Percentiles rank a stretch among this genome's conserved stretches.
Evolutionary conservation across 2,113 vertebrate species (phyloP).

Genomic region (Cepphus grylle): DNA sequence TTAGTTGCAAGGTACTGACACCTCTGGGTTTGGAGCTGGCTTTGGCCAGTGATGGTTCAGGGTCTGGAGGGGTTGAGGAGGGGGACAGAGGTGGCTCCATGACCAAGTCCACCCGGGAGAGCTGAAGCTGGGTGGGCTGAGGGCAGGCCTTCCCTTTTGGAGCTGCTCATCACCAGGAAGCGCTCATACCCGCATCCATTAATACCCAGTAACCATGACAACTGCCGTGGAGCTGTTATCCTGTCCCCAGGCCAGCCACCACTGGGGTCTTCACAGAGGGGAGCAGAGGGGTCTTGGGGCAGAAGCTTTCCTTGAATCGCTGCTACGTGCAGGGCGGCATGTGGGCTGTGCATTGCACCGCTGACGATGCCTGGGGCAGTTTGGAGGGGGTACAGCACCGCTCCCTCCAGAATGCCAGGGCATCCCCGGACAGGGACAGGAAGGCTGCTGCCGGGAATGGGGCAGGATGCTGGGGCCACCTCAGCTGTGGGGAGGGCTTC

Average conservation of each 20-base stretch:
- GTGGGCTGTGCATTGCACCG: fast-evolving
- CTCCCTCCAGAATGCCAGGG: background rate
- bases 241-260: conserved; percentile 37
- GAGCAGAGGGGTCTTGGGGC: background rate
- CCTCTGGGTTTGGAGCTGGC: background rate
- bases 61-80: background rate
- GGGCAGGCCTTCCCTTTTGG: background rate
- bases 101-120: background rate
- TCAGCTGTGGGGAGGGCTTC: background rate
- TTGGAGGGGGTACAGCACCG: fast-evolving
- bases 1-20: background rate
- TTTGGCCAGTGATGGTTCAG: background rate
- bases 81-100: background rate
- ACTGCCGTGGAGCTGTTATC: conserved; percentile 13
- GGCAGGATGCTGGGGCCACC: background rate
- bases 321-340: background rate
- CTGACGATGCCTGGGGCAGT: background rate
- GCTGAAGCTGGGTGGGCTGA: background rate
- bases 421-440: background rate
- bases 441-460: background rate
- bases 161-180: background rate
- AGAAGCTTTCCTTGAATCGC: background rate
- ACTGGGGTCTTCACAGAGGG: background rate
- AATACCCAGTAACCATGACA: conserved; percentile 56
- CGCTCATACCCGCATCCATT: background rate